Conservation (phyloP, 2,888 invertebrate species). For the Oxycera nigricornis region DNA sequence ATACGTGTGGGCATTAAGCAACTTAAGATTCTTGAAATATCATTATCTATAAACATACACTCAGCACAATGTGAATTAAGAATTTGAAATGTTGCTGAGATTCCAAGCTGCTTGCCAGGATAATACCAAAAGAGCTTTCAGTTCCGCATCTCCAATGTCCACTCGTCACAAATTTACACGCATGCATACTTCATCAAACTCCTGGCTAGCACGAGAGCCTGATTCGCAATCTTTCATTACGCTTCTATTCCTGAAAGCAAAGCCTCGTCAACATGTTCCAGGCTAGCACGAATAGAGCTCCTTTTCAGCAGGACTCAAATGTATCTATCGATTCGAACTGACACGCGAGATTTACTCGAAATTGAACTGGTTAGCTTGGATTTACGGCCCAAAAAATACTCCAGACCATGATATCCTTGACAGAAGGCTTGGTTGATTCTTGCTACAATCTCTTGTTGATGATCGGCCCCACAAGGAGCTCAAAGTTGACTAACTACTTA, state of each 20-base stretch:
- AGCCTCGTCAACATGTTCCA: constrained; percentile 4
- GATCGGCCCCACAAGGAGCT: background rate
- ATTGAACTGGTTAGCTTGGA: constrained; percentile 34
- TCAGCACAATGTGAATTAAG: too few relatives aligned
- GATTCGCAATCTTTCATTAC: too few relatives aligned
- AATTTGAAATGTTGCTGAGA: too few relatives aligned
- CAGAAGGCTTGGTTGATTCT: background rate
- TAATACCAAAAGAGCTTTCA: too few relatives aligned
- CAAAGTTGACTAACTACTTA: background rate
- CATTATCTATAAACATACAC: too few relatives aligned
- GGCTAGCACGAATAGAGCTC: background rate
- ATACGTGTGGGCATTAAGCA: too few relatives aligned
- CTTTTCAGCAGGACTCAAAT: constrained; percentile 3
- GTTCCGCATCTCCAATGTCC: too few relatives aligned
- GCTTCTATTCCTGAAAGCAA: background rate
- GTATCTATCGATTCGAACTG: constrained; percentile 34
- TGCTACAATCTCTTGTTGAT: background rate
- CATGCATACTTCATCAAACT: too few relatives aligned
- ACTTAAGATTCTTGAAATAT: too few relatives aligned
- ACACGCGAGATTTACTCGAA: constrained; percentile 36
- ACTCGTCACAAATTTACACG: too few relatives aligned
- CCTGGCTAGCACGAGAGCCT: too few relatives aligned
- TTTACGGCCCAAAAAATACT: constrained; percentile 17
- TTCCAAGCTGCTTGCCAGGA: too few relatives aligned
- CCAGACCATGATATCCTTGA: background rate